Base-by-base conservation (phyloP, 1,140 invertebrate species). In the Nephila pilipes region DNA sequence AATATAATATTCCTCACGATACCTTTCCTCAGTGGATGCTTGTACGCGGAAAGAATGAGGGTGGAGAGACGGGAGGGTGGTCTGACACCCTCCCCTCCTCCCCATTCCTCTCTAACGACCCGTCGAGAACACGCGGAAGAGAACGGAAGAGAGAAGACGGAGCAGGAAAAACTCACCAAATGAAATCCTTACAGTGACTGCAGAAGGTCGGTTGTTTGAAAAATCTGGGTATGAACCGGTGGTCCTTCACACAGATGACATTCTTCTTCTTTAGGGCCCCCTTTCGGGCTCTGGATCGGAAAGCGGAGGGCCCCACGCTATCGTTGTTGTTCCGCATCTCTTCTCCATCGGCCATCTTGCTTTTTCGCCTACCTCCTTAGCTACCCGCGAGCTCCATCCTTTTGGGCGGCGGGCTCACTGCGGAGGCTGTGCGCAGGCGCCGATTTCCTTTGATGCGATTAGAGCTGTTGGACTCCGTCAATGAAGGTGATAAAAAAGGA, bases 151-250 rank as follows among this genome's bases (percentile, higher is more conserved):
- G 20, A 58, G 29, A 29, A 20, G 22, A 22, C 22, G 55, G 55
- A 55, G 63, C 20, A 63, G 58, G 63, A 57, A 79, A 46, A 60
- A 90, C 94, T 93, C 81, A 94, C 94, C 94, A 94, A 46, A 94
- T 94, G 63, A 94, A 94, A 46, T 94, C 94, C 46, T 94, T 94
- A 97, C 99, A 99, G 96, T 99, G 98, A 95, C 98, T 99, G 97
- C 99, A 99, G 96, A 99, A 99, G 25, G 99, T 99, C 20, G 99
- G 99, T 96, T 99, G 99, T 96, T 99, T 99, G 97, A 99, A 99
- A 97, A 99, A 99, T 90, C 99, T 97, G 69, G 99, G 98, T 95
- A 99, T 99, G 95, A 99, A 99, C 96, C 98, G 99, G 96, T 99
- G 99, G 96, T 99, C 98, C 96, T 99, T 99, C 94, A 99, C 97